phyloP scores from a whole-genome alignment of 2,113 vertebrate genomes.

The Semnornis frantzii region DNA sequence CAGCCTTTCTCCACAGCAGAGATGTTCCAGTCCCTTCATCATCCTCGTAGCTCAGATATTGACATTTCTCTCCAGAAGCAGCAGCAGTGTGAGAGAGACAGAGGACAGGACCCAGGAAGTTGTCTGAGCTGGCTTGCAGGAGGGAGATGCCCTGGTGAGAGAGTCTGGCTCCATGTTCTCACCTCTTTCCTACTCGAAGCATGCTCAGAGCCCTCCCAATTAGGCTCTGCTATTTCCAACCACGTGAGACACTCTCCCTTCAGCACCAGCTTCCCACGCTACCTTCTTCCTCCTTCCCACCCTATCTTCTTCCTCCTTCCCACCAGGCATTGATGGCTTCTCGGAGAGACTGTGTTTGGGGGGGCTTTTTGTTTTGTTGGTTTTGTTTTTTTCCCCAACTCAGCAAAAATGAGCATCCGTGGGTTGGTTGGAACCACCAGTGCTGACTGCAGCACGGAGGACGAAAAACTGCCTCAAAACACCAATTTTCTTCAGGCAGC shows the following conservation, averaged over 20 bases:
- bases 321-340: conserved; percentile 3
- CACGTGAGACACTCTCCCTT: not conserved
- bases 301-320: not conserved
- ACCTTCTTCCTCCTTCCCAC: too few relatives aligned
- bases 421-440: not conserved
- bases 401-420: not conserved
- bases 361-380: too few relatives aligned
- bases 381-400: too few relatives aligned
- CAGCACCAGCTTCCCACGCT: not conserved
- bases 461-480: conserved; percentile 12
- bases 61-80: not conserved
- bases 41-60: too few relatives aligned
- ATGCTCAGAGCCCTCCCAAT: not conserved
- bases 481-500: not conserved
- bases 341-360: not conserved
- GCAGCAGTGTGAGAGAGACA: not conserved
- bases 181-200: not conserved
- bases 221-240: not conserved
- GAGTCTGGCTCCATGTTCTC: not conserved
- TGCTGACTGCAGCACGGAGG: not conserved
- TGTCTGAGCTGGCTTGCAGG: not conserved
- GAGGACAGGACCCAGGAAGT: not conserved
- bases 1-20: too few relatives aligned
- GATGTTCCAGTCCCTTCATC: too few relatives aligned
- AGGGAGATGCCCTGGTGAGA: not conserved